Evolutionary conservation across 1,140 invertebrate species (phyloP), one percentile per base, ranked within the genome.

Genomic region (Hyles euphorbiae): DNA sequence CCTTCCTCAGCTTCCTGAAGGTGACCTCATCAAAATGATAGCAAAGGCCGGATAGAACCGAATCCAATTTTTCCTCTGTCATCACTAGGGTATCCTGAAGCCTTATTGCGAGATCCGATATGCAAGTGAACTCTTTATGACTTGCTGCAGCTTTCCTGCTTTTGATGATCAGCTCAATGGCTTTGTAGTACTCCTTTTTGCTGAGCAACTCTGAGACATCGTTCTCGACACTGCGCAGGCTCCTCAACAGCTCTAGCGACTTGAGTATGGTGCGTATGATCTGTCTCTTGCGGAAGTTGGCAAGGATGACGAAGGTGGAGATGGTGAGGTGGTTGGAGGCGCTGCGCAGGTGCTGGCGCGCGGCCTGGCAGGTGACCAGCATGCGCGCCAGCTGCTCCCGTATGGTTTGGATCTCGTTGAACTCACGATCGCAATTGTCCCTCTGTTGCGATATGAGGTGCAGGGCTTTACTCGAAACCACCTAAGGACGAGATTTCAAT

Each of bases 371-470:
- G 2, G 93, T 92, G 63, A 91, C 89, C 8, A 97, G 74, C 0
- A 94, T 93, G 47, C 92, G 91, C 60, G 93, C 90, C 12, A 98
- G 82, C 68, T 95, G 90, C 70, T 94, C 90, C 78, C 97, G 91
- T 58, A 98, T 92, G 61, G 94, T 92, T 61, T 94, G 91, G 12
- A 98, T 95, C 62, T 94, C 92, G 53, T 94, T 90, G 67, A 98
- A 95, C 82, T 98, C 96, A 9, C 92, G 90, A 61, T 95, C 94
- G 81, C 96, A 98, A 2, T 93, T 91, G 65, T 92, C 93, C 55
- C 98, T 94, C 65, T 98, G 96, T 79, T 98, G 95, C 7, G 98
- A 89, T 69, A 98, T 98, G 11, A 98, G 89, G 67, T 98, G 95
- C 0, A 98, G 91, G 0, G 98, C 95, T 87, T 97, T 96, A 67